Evolutionary conservation across 2,888 invertebrate species (phyloP), one percentile per base, ranked within the genome.

Genomic region (Acleris emargana): DNA sequence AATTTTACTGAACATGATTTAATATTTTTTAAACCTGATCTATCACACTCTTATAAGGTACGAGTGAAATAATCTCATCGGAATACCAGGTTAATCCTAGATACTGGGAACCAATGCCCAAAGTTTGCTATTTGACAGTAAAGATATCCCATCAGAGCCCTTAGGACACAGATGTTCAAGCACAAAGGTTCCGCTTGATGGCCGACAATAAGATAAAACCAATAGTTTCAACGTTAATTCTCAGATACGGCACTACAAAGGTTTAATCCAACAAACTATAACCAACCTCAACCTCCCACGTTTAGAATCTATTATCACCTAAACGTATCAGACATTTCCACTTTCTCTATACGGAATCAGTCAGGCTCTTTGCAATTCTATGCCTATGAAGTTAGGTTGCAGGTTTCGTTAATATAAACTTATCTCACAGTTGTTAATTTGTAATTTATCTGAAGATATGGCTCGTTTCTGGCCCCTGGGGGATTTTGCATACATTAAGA

Each of bases 151-250:
- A 38, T 32, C 28, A 20, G 13, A 16, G 32, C 18, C 18, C 32
- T 54, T 42, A 20, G 38, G 32, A 11, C 54, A 16, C 54, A 54
- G 42, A 42, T 54, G 54, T 16, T 42, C 7, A 6, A 6, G 5
- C 13, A 42, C 54, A 54, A 54, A 54, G 54, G 54, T 11, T 51
- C 16, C 25, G 22, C 16, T 42, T 54, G 17, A 54, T 54, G 6
- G 54, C 13, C 2, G 6, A 17, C 38, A 54, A 54, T 42, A 51
- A 22, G 22, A 54, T 54, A 54, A 54, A 54, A 38, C 16, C 54
- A 54, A 42, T 54, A 54, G 54, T 18, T 18, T 38, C 17, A 28
- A 18, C 38, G 20, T 13, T 38, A 54, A 42, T 42, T 38, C 20
- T 54, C 38, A 17, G 54, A 54, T 54, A 54, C 18, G 45, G 32